These are phyloP conservation scores for Ennomos erosarius DNA, from an alignment of 2,888 invertebrate genomes.

Conservation along the genomic window DNA sequence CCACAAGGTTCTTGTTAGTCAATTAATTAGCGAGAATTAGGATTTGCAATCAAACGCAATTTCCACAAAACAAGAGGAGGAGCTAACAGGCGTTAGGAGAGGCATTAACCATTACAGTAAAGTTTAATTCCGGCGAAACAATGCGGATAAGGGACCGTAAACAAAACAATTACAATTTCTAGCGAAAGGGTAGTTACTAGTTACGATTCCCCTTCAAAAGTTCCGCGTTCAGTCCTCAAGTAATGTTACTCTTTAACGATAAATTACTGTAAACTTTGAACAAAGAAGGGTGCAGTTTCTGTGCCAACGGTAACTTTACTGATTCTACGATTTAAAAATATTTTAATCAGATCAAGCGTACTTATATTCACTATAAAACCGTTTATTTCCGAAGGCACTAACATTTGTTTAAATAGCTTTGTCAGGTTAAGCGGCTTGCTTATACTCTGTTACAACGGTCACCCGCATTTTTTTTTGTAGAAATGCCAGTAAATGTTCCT, in stretches of 20 bases:
- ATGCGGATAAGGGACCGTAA: conserved; percentile 61
- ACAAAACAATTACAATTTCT: conserved; percentile 70
- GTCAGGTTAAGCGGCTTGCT: too few relatives aligned
- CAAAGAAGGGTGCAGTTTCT: conserved; percentile 46
- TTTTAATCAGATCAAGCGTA: conserved; percentile 19
- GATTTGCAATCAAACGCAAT: conserved; percentile 30
- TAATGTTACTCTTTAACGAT: conserved; percentile 62
- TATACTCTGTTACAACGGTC: too few relatives aligned
- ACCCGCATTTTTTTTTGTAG: too few relatives aligned
- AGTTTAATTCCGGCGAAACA: conserved; percentile 65
- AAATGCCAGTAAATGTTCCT: too few relatives aligned
- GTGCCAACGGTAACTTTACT: conserved; percentile 14
- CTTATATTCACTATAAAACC: conserved; percentile 6
- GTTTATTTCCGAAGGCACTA: not conserved
- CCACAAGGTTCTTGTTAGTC: conserved; percentile 3
- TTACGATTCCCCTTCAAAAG: conserved; percentile 64
- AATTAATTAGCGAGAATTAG: conserved; percentile 24
- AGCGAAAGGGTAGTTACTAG: conserved; percentile 61
- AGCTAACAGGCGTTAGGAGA: conserved; percentile 31
- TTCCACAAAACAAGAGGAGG: conserved; percentile 20
- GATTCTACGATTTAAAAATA: conserved; percentile 19
- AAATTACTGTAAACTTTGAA: conserved; percentile 61
- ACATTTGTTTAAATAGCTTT: conserved; percentile 5
- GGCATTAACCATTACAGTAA: conserved; percentile 65
- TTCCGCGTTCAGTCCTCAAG: conserved; percentile 55